Evolutionary conservation across 2,113 vertebrate genomes (phyloP), one percentile per base, ranked within the genome.

Genomic region (Lagopus muta): DNA sequence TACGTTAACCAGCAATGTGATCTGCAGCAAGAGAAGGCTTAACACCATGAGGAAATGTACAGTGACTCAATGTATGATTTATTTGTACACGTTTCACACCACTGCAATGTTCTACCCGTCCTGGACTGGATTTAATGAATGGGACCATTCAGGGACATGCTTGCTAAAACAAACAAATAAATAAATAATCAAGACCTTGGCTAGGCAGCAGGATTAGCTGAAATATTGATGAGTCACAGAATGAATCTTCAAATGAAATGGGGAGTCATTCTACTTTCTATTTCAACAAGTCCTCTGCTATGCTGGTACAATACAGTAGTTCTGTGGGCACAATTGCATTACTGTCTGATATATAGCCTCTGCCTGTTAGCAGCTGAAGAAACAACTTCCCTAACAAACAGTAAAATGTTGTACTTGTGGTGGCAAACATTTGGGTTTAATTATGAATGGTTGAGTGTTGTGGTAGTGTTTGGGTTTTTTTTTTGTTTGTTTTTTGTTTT

Each of bases 1-100:
- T 62, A 12, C 47, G 65, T 87, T 73, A 73, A 67, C 45, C 65
- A 43, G 52, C 74, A 32, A 3, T 0, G 2, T 50, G 71, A 62
- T 40, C 66, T 8, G 2, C 28, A 40, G 34, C 48, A 24, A 32
- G 36, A 28, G 71, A 64, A 80, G 71, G 14, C 42, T 24, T 32
- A 67, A 8, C 19, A 5, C 25, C 25, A 2, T 4, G 24, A 38
- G 66, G 64, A 45, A n/a, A 9, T 0, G 1, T 43, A 55, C 40
- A 42, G 36, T 0, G 13, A 40, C 71, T 78, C 4, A 1, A 19
- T 13, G 0, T 30, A 5, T 36, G 60, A 50, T 64, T 86, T 79
- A 38, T 40, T 65, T 10, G 11, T 47, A 11, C 34, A 0, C 0
- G 40, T 65, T 82, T 86, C 52, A 34, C 66, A 34, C n/a, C 5